Base-by-base conservation (phyloP, 2,113 vertebrate species). In the Crotophaga sulcirostris region DNA sequence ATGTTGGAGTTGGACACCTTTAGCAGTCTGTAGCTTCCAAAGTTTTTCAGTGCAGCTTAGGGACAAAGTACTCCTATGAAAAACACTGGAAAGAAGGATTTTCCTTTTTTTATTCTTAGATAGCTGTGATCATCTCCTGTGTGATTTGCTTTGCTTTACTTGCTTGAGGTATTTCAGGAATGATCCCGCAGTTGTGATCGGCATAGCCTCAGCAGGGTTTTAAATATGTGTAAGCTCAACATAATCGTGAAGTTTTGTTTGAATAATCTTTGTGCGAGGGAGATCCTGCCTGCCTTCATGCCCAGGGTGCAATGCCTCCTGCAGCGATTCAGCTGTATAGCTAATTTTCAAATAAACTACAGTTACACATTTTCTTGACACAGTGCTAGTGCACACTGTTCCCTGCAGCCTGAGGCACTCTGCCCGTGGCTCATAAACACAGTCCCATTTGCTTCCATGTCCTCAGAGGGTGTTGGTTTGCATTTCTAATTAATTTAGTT, bases 331-430 rank as follows among this genome's bases (percentile, higher is more conserved):
- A 95, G 96, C 95, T 96, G 95, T 93, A 96, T 75, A 90, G 87
- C 93, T 96, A 94, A 94, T 96, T 96, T 96, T 97, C 96, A 96
- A 94, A 92, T 95, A 88, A 94, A 93, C 95, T 80, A 28, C 68
- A 79, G 78, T 93, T 70, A 84, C 55, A 38, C 82, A 6, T 84
- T 95, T 94, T 85, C 92, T 80, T 87, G 76, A 95, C 64, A 47
- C 58, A 49, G 60, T 34, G 5, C 87, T 51, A 11, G 63, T 87
- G 84, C 95, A 69, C 1, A 67, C 85, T 93, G 92, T 90, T 96
- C 93, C 73, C 49, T 92, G 93, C 88, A 93, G 81, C 79, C 58
- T 54, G 58, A 89, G 45, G 78, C 73, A 3, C 63, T 92, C 76
- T 64, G 62, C 96, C 93, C 95, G 93, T 2, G 44, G 85, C 96